These are phyloP conservation scores for Drosophila azteca DNA, from an alignment of 1,140 invertebrate species.

Conservation along the genomic window DNA sequence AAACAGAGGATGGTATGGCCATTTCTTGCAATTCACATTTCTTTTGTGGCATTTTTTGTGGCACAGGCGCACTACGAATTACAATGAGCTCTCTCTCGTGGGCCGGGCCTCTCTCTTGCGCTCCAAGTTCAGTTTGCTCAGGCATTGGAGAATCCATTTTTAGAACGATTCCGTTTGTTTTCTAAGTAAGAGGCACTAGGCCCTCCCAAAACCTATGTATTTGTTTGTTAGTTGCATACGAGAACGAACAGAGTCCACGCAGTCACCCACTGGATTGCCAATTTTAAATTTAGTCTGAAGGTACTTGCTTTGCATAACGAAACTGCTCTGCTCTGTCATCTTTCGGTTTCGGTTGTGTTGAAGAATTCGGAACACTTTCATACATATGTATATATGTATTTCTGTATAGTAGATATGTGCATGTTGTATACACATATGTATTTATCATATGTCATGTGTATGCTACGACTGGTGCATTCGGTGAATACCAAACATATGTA, in stretches of 20 bases:
- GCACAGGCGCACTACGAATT: conserved; percentile 65
- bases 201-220: conserved; percentile 1
- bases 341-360: conserved; percentile 36
- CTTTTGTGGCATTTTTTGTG: conserved; percentile 12
- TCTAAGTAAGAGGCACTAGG: conserved; percentile 17
- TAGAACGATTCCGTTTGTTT: conserved; percentile 48
- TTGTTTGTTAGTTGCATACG: conserved; percentile 24
- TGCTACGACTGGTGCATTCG: conserved; percentile 6
- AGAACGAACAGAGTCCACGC: conserved; percentile 4
- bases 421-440: background rate
- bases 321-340: conserved; percentile 40
- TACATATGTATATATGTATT: conserved; percentile 22
- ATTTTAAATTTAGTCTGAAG: conserved; percentile 67
- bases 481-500: conserved; percentile 6
- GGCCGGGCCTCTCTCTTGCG: conserved; percentile 13
- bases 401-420: conserved; percentile 3
- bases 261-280: conserved; percentile 19
- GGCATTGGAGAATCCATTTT: conserved; percentile 57
- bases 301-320: conserved; percentile 55
- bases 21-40: conserved; percentile 18
- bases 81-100: conserved; percentile 35
- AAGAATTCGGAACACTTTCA: conserved; percentile 14
- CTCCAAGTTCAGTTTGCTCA: conserved; percentile 19
- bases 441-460: too few relatives aligned
- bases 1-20: background rate